Conservation (phyloP, 2,797 vertebrate species). For the Botia kubotai region DNA sequence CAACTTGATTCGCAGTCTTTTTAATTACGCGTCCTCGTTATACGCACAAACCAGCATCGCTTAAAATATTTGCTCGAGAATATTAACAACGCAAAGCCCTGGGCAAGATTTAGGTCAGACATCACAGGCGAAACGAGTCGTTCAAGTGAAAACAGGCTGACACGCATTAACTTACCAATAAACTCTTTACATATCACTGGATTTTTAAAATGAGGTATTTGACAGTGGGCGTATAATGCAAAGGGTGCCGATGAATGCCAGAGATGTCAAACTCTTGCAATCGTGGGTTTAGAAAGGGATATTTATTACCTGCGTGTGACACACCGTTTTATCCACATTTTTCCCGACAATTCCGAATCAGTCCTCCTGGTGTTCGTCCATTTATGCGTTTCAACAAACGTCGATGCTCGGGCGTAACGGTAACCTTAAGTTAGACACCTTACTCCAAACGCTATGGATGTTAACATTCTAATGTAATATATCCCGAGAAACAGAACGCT, state of each 20-base stretch:
- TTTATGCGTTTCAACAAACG: constrained; percentile 76
- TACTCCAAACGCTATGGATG: constrained; percentile 76
- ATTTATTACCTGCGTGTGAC: constrained; percentile 81
- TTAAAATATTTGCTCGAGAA: constrained; percentile 7
- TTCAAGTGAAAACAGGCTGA: background rate
- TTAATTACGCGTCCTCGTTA: background rate
- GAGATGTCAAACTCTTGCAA: background rate
- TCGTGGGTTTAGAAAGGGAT: background rate
- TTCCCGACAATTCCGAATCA: constrained; percentile 77
- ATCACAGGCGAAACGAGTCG: background rate
- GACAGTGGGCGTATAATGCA: constrained; percentile 29
- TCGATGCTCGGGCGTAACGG: constrained; percentile 65
- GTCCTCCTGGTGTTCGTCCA: constrained; percentile 80
- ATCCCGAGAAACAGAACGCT: constrained; percentile 69
- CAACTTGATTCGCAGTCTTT: constrained; percentile 46
- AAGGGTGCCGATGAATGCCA: background rate
- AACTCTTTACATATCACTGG: constrained; percentile 30
- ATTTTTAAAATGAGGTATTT: background rate
- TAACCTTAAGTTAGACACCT: constrained; percentile 77
- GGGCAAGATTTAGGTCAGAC: background rate
- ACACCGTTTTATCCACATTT: constrained; percentile 84
- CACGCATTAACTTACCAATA: constrained; percentile 29
- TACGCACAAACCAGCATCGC: constrained; percentile 26
- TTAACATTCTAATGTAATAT: constrained; percentile 75
- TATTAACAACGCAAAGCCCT: background rate